Conservation (phyloP, 2,797 vertebrate species). For the Lerista edwardsae region DNA sequence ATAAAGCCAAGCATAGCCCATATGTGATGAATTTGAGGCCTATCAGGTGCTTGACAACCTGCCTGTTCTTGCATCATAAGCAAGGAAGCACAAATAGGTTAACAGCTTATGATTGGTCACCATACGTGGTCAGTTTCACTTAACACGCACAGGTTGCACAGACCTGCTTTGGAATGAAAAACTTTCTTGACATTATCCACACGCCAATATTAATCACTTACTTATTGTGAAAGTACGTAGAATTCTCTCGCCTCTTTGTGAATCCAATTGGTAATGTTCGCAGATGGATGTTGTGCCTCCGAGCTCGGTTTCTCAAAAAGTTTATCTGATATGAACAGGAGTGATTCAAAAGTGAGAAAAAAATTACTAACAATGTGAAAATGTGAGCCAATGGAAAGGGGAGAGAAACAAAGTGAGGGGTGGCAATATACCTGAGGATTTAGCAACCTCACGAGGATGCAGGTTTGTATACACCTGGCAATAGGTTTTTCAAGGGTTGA, state of each 20-base stretch:
- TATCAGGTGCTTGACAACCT: not conserved
- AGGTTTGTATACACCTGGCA: too few relatives aligned
- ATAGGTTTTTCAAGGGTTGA: not conserved
- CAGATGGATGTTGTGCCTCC: constrained; percentile 83
- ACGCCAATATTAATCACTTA: constrained; percentile 66
- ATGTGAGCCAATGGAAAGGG: not conserved
- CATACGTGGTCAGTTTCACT: not conserved
- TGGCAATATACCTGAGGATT: too few relatives aligned
- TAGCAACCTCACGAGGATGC: not conserved
- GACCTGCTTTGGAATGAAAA: not conserved
- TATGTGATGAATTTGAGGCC: not conserved
- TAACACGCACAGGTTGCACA: not conserved
- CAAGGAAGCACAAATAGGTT: not conserved
- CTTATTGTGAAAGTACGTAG: constrained; percentile 84
- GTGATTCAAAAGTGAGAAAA: constrained; percentile 44
- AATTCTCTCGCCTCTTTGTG: constrained; percentile 90
- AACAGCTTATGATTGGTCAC: not conserved
- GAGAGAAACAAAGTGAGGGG: not conserved
- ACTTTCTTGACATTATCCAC: not conserved
- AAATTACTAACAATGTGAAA: constrained; percentile 5
- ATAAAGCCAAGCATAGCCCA: not conserved
- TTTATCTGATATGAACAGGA: constrained; percentile 75
- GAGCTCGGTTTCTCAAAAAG: constrained; percentile 80
- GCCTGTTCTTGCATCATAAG: not conserved
- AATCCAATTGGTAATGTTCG: constrained; percentile 88